These are phyloP conservation scores for Drosophila glabriapex DNA, from an alignment of 2,888 invertebrate species.

Conservation along the genomic window DNA sequence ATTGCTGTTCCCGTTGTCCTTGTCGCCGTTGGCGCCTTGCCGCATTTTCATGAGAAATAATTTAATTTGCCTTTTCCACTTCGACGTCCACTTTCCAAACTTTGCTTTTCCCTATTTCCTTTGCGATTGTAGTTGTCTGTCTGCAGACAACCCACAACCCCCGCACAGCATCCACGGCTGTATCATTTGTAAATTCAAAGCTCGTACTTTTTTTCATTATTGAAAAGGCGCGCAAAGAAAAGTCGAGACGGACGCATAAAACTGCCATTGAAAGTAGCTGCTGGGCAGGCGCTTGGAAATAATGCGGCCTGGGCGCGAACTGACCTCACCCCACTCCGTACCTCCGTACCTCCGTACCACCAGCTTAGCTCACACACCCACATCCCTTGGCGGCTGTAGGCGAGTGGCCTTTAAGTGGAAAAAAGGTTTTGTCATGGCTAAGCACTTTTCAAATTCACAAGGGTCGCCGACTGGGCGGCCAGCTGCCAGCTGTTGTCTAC, in stretches of 20 bases:
- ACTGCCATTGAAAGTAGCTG: constrained; percentile 68
- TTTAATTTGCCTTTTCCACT: constrained; percentile 79
- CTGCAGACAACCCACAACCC: constrained; percentile 16
- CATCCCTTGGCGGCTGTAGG: constrained; percentile 21
- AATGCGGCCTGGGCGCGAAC: constrained; percentile 66
- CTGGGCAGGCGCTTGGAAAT: constrained; percentile 53
- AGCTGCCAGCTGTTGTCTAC: constrained; percentile 42
- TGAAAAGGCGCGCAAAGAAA: constrained; percentile 60
- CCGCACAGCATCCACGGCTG: constrained; percentile 19
- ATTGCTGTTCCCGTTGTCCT: constrained; percentile 18
- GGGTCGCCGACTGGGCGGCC: constrained; percentile 37
- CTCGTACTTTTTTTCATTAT: constrained; percentile 71
- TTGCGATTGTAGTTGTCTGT: constrained; percentile 61
- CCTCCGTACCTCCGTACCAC: neutral
- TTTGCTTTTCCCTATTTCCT: constrained; percentile 68
- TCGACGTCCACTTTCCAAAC: constrained; percentile 76
- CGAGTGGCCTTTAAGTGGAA: constrained; percentile 66
- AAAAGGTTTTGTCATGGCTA: constrained; percentile 78
- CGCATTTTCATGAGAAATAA: constrained; percentile 74
- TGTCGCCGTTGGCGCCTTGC: constrained; percentile 25
- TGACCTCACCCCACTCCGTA: constrained; percentile 5
- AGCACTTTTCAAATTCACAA: constrained; percentile 70
- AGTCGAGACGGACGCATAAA: constrained; percentile 58
- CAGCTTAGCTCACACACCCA: neutral
- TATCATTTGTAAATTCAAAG: constrained; percentile 76